Evolutionary conservation across 1,140 invertebrate species (phyloP).

Genomic region (Drosophila prosaltans): DNA sequence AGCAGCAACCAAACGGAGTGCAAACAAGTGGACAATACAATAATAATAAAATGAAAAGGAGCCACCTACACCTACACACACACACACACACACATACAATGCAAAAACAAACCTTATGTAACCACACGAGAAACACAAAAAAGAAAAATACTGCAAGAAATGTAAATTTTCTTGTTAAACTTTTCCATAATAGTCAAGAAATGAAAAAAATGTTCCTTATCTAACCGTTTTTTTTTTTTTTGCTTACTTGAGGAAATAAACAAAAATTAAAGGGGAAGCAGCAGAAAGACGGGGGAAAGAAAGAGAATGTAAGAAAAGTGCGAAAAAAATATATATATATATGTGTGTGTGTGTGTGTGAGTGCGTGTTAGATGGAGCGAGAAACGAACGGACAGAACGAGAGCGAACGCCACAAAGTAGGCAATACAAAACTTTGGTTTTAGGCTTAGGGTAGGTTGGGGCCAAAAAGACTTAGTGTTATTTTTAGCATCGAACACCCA

Average conservation of each 20-base stretch:
- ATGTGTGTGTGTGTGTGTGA: no score
- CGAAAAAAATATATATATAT: conserved; percentile 8
- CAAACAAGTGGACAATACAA: conserved; percentile 19
- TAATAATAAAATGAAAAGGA: not conserved
- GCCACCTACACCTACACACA: not conserved
- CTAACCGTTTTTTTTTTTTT: not conserved
- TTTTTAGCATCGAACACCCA: conserved; percentile 57
- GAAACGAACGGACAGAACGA: conserved; percentile 26
- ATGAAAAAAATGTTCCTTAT: conserved; percentile 5
- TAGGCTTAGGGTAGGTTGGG: conserved; percentile 8
- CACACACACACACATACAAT: not conserved
- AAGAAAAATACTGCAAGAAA: not conserved
- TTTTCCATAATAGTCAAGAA: conserved; percentile 23
- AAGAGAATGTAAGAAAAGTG: conserved; percentile 9
- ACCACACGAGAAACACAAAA: conserved; percentile 1
- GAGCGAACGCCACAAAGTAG: conserved; percentile 21
- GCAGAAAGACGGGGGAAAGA: not conserved
- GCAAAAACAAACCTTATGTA: not conserved
- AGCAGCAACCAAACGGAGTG: no score
- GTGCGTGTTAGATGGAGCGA: conserved; percentile 18
- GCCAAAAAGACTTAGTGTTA: conserved; percentile 41
- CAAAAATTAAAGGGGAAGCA: not conserved
- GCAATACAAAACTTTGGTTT: conserved; percentile 22
- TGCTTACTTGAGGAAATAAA: not conserved
- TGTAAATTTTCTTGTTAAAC: not conserved